Evolutionary conservation across 2,113 vertebrate species (phyloP), one percentile per base, ranked within the genome.

Genomic region (Suricata suricatta): DNA sequence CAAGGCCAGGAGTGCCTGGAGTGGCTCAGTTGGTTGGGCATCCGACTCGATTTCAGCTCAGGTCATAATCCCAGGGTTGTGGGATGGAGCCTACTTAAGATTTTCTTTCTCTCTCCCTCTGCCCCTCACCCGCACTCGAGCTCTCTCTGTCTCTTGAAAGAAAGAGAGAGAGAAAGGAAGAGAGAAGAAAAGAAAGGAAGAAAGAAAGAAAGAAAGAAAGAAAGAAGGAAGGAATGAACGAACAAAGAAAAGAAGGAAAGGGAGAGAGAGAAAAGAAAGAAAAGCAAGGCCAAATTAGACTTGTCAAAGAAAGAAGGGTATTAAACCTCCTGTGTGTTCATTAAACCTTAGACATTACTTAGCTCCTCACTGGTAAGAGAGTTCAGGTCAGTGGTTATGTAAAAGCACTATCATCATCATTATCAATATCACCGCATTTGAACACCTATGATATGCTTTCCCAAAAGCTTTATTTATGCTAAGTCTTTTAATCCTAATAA

Each of bases 211-310:
- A 57, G 17, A 17, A 57, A 21, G 17, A 21, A 57, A 21, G 7
- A 0, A 57, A 21, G 54, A 7, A 57, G 7, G 50, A 13, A 50
- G 14, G 50, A 14, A 13, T 4, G 54, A 57, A 57, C 1, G 54
- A 57, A 57, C 6, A 6, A 57, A 57, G 17, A 19, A 21, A 57
- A 0, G 54, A 21, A 57, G 19, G 54, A 57, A 57, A 57, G 54
- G 54, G 57, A 60, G 57, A 60, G 57, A 60, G 21, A 60, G 57
- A 60, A 21, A 60, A 23, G 57, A 60, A 60, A 60, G 47, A 83
- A 77, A 93, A 93, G 5, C 57, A 92, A 84, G 38, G 66, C 89
- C 82, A 23, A 88, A 44, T 63, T 54, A 71, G 23, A 88, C 21
- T 35, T 81, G 54, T 68, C 57, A 72, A 35, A 64, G 33, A 87